phyloP scores from a whole-genome alignment of 2,888 invertebrate genomes.

The Catocala nupta region DNA sequence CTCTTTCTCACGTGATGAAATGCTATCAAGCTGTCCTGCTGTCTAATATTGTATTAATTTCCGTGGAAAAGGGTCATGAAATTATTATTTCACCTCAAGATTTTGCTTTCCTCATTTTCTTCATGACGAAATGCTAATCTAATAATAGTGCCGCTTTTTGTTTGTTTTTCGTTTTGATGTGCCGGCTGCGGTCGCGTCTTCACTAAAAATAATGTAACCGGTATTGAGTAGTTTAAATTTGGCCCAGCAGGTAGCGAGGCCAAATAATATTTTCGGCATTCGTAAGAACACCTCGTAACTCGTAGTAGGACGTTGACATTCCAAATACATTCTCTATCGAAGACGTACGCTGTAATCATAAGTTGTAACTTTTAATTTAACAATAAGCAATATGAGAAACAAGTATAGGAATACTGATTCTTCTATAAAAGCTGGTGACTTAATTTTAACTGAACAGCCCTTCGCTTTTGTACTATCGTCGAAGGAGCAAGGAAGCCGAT shows the following conservation, averaged over 20 bases:
- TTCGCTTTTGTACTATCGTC: conserved; percentile 92
- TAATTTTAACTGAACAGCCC: conserved; percentile 91
- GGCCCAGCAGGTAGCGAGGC: conserved; percentile 75
- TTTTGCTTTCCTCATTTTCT: conserved; percentile 25
- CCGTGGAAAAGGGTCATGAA: conserved; percentile 9
- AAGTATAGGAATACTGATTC: conserved; percentile 72
- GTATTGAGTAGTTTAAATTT: conserved; percentile 74
- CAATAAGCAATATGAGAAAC: conserved; percentile 75
- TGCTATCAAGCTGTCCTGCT: conserved; percentile 22
- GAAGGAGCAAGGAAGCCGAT: conserved; percentile 90
- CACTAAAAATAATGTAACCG: conserved; percentile 83
- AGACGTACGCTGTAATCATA: conserved; percentile 47
- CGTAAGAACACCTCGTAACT: conserved; percentile 58
- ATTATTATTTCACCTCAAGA: conserved; percentile 6
- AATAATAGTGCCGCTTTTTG: conserved; percentile 63
- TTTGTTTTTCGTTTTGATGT: conserved; percentile 71
- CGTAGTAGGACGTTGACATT: conserved; percentile 64
- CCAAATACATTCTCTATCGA: conserved; percentile 64
- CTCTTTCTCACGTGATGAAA: conserved; percentile 9
- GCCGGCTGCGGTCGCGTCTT: conserved; percentile 66
- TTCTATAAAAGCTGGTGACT: conserved; percentile 88
- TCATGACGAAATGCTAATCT: conserved; percentile 48
- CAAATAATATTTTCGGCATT: conserved; percentile 75
- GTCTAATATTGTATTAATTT: conserved; percentile 25
- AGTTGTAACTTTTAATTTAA: conserved; percentile 21